These are phyloP conservation scores for Polyodon spathula DNA, from an alignment of 2,113 vertebrate species.

Conservation along the genomic window DNA sequence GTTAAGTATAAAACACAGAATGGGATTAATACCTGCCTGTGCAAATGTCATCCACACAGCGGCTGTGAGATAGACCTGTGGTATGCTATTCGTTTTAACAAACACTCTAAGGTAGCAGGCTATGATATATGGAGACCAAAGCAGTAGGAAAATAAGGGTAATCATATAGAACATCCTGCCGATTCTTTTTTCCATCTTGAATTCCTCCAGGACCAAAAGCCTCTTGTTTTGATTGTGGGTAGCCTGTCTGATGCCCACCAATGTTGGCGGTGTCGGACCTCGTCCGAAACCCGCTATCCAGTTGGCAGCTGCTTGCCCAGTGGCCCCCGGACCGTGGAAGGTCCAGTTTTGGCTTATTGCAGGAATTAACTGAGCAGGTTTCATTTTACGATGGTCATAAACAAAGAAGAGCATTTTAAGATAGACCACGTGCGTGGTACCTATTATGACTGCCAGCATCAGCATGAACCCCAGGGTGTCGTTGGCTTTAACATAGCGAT, in stretches of 20 bases:
- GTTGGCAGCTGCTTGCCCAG: constrained; percentile 88
- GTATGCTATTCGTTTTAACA: constrained; percentile 67
- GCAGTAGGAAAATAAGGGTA: constrained; percentile 80
- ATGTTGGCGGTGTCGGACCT: constrained; percentile 84
- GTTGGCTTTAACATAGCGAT: constrained; percentile 84
- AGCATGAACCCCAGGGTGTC: constrained; percentile 91
- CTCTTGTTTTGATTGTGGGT: constrained; percentile 74
- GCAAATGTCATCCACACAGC: constrained; percentile 93
- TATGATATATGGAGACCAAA: constrained; percentile 90
- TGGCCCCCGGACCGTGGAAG: constrained; percentile 89
- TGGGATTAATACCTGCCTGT: constrained; percentile 86
- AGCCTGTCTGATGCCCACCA: constrained; percentile 85
- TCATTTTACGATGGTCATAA: constrained; percentile 93
- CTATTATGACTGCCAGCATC: constrained; percentile 80
- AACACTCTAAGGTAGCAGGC: constrained; percentile 87
- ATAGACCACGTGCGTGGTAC: constrained; percentile 83
- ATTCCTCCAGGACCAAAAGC: constrained; percentile 88
- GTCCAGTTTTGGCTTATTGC: constrained; percentile 97
- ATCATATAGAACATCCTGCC: constrained; percentile 96
- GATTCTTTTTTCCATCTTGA: constrained; percentile 90
- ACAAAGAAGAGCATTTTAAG: constrained; percentile 92
- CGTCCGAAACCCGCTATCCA: constrained; percentile 94
- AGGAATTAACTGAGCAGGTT: constrained; percentile 84
- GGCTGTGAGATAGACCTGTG: constrained; percentile 80
- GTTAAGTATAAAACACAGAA: constrained; percentile 90